phyloP scores from a whole-genome alignment of 2,888 invertebrate genomes.

The Brachycybe producta region DNA sequence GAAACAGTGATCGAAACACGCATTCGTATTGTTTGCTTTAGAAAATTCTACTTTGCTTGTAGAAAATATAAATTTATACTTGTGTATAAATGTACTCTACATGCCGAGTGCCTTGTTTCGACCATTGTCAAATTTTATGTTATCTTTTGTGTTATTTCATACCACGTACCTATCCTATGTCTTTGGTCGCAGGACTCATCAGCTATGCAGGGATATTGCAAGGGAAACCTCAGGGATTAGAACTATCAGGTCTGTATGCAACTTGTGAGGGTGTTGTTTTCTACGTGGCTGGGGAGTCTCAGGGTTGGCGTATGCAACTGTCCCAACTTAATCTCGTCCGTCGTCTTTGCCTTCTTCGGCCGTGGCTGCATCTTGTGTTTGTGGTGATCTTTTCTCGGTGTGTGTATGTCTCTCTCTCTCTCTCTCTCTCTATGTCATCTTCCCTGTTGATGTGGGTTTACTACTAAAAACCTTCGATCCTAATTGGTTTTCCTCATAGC shows the following conservation, averaged over 20 bases:
- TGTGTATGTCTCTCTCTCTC: conserved; percentile 1
- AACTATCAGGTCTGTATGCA: conserved; percentile 59
- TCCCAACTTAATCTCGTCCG: neutral
- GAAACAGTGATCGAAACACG: too few relatives aligned
- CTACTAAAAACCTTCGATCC: too few relatives aligned
- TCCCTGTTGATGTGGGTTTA: neutral
- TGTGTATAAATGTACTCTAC: neutral
- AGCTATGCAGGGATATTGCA: conserved; percentile 84
- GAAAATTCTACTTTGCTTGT: too few relatives aligned
- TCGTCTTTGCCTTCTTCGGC: neutral
- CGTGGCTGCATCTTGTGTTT: neutral
- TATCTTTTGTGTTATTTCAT: conserved; percentile 5
- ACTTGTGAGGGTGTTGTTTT: neutral
- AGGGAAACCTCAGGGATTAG: conserved; percentile 59
- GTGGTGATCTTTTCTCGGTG: conserved; percentile 1
- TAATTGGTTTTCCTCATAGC: too few relatives aligned
- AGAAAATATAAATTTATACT: too few relatives aligned
- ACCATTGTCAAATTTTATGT: too few relatives aligned
- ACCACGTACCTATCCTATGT: conserved; percentile 7
- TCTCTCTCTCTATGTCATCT: neutral
- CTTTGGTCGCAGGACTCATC: conserved; percentile 22
- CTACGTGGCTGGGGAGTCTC: conserved; percentile 3
- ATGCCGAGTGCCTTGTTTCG: too few relatives aligned
- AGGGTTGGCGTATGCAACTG: neutral
- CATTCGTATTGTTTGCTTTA: too few relatives aligned